Conservation (phyloP, 2,888 invertebrate genomes). For the Piscicola geometra region DNA sequence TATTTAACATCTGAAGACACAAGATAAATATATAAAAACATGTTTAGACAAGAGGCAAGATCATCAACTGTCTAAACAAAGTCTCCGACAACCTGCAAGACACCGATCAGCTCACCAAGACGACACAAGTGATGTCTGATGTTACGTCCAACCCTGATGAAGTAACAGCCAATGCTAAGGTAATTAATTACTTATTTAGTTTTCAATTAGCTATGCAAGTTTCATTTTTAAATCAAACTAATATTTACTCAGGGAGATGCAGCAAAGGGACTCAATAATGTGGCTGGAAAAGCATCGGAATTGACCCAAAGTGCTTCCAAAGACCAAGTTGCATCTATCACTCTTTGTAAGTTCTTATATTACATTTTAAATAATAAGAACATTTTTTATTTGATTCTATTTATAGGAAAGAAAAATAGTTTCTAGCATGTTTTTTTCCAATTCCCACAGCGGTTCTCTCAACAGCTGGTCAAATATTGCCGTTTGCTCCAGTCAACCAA, state of each 20-base stretch:
- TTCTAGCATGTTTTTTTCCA: no score
- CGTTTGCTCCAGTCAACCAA: slow-evolving; percentile 38
- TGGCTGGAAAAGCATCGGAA: slow-evolving; percentile 37
- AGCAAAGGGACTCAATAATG: slow-evolving; percentile 40
- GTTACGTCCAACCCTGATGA: slow-evolving; percentile 36
- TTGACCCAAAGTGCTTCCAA: slow-evolving; percentile 30
- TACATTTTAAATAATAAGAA: no score
- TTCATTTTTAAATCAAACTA: neutral
- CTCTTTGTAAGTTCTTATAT: slow-evolving; percentile 23
- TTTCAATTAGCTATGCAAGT: neutral
- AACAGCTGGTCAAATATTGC: slow-evolving; percentile 41
- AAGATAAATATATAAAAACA: no score
- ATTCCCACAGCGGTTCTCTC: slow-evolving; percentile 39
- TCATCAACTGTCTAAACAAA: slow-evolving; percentile 43
- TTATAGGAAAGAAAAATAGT: no score
- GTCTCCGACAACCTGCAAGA: slow-evolving; percentile 42
- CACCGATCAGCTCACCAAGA: slow-evolving; percentile 42
- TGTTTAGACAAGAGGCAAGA: slow-evolving; percentile 43
- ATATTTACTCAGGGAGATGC: slow-evolving; percentile 37
- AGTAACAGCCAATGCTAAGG: slow-evolving; percentile 36
- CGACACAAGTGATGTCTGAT: slow-evolving; percentile 38
- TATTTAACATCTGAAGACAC: no score
- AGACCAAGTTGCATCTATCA: slow-evolving; percentile 37
- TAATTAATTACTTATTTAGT: neutral
- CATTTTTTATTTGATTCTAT: no score